Evolutionary conservation across 2,888 invertebrate genomes (phyloP), one percentile per base, ranked within the genome.

Genomic region (Drosophila tripunctata): DNA sequence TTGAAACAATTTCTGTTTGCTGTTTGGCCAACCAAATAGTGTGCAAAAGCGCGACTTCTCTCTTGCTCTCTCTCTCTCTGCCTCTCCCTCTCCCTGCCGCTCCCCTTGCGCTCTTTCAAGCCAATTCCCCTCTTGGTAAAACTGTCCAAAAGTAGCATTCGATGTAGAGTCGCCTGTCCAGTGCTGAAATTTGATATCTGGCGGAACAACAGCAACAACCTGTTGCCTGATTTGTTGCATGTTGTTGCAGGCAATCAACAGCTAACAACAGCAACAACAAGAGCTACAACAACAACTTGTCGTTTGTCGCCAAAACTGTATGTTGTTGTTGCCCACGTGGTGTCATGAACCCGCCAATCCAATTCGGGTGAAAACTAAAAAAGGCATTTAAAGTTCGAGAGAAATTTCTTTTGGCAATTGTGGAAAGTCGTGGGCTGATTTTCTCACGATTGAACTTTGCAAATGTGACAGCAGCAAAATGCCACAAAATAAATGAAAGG

Each of bases 271-370:
- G 7, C 35, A 54, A 15, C 52, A 54, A 19, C 64, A 48, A 24
- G 43, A 12, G 6, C 50, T 14, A 30, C 47, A 51, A n/a, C 63
- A 55, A 54, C 62, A 67, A 73, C 69, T 72, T 75, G 75, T 68
- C 58, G 64, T 72, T 74, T 76, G 75, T 76, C 76, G 57, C 76
- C 78, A 68, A 66, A 55, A 7, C 24, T 61, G 67, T 33, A 56
- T 63, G 60, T 64, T 69, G 78, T 67, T 70, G 47, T 68, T 61
- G 76, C 81, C 85, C 82, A 81, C 81, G 79, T 76, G 78, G 68
- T 82, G 81, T 82, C 82, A 69, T 76, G 85, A 85, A 82, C 85
- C 76, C 79, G 81, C 85, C 81, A 78, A 69, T 81, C 73, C 62
- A 63, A 67, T 47, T 50, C 57, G 50, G 72, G 73, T 70, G 73